These are phyloP conservation scores for Anneissia japonica DNA, from an alignment of 35 echinoderm and acorn worm species.

Conservation along the genomic window DNA sequence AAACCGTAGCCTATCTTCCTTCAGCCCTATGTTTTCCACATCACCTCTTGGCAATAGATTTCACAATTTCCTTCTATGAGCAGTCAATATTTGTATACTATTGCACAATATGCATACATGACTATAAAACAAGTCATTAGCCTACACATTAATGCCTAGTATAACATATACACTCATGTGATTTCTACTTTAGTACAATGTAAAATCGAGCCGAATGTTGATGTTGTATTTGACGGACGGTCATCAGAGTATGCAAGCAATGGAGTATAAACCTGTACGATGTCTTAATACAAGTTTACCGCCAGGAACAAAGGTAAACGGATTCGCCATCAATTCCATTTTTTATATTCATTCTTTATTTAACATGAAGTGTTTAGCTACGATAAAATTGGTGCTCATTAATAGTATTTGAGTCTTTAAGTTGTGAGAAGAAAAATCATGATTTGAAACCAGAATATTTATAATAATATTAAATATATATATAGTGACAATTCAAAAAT, in stretches of 20 bases:
- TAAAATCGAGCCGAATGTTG: conserved; percentile 62
- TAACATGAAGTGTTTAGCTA: not conserved
- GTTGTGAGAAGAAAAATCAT: not conserved
- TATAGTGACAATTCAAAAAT: not conserved
- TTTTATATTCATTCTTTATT: not conserved
- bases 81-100: no score
- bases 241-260: conserved; percentile 65
- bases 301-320: conserved; percentile 78
- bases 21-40: no score
- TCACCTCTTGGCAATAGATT: no score
- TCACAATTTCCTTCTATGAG: no score
- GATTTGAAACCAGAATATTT: not conserved
- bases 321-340: not conserved
- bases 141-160: no score
- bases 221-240: conserved; percentile 90
- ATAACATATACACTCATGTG: no score
- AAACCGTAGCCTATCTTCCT: no score
- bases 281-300: conserved; percentile 27
- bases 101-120: no score
- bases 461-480: not conserved
- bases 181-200: no score
- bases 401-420: not conserved
- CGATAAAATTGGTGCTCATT: not conserved
- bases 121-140: no score
- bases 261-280: conserved; percentile 68